Conservation (phyloP, 2,113 vertebrate species). For the Nesogale talazaci region DNA sequence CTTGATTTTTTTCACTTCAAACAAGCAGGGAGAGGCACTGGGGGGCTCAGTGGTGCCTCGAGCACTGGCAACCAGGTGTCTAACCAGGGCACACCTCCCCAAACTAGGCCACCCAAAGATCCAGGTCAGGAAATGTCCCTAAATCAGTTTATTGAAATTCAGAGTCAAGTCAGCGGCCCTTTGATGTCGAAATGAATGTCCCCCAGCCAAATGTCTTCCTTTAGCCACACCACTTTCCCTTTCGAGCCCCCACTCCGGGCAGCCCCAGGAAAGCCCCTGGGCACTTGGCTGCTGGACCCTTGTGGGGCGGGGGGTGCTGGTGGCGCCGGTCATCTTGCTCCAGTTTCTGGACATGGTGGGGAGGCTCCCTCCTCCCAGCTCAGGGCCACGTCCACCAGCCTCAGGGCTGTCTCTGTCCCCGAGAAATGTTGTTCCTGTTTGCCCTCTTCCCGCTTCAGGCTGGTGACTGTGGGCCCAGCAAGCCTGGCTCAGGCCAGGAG, state of each 20-base stretch:
- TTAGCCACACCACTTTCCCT: background rate
- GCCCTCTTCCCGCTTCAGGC: background rate
- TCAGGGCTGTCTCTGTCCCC: background rate
- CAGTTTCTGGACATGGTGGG: background rate
- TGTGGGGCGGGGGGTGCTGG: background rate
- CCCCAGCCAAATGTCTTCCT: conserved; percentile 31
- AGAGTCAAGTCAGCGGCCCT: background rate
- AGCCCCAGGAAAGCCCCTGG: background rate
- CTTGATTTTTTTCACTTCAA: conserved; percentile 63
- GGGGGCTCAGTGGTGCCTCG: background rate
- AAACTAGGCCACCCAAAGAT: background rate
- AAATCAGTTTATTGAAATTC: background rate
- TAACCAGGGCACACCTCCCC: background rate
- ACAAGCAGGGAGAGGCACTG: background rate
- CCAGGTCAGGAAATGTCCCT: background rate
- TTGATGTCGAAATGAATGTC: conserved; percentile 21
- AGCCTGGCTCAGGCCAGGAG: background rate
- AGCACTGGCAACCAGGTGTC: background rate
- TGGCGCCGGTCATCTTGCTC: too few relatives aligned
- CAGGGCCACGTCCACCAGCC: background rate
- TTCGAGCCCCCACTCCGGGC: background rate
- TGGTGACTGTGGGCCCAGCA: background rate
- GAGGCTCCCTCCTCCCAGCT: too few relatives aligned
- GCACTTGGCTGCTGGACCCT: background rate
- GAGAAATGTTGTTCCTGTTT: background rate